Evolutionary conservation across 2,113 vertebrate species (phyloP), one percentile per base, ranked within the genome.

Genomic region (Nibea albiflora): DNA sequence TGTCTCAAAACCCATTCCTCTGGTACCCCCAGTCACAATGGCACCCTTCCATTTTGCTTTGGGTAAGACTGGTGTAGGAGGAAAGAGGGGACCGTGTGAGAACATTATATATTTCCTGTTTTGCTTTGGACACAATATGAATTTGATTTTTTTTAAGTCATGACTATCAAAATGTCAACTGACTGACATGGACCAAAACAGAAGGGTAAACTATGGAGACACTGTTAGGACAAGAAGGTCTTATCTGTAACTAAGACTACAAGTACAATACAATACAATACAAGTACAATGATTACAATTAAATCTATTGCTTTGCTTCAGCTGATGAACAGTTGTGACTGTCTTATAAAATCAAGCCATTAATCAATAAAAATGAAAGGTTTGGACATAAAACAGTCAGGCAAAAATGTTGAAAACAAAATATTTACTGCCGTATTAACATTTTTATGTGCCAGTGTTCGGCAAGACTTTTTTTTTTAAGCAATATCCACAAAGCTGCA

Each of bases 11-110:
- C 98, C 98, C 83, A 99, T 97, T 84, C 98, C 98, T 87, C 94
- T 95, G 71, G 96, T 86, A 26, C 97, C 97, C 75, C 98, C 98
- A 9, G 97, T 98, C 91, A 99, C 96, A 76, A 99, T 94, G 85
- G 96, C 98, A 92, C 98, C 96, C 68, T 95, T 96, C 87, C 95
- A 96, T 75, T 96, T 94, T 87, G 96, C 96, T 58, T 78, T 92
- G 80, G 96, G 92, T 62, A 97, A 90, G 89, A 86, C 97, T 99
- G 89, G n/a, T 50, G 81, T 35, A 53, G 85, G 80, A 90, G 73
- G 66, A 89, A 76, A 93, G 54, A 94, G 31, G 72, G 78, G 42
- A 76, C 56, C 24, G 58, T 11, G 78, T 83, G 31, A 84, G 68
- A 71, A 82, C 49, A 50, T 24, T 22, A 64, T 44, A 6, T 46